These are phyloP conservation scores for Sylvicapra grimmia DNA, from an alignment of 2,113 vertebrate species.

Conservation along the genomic window DNA sequence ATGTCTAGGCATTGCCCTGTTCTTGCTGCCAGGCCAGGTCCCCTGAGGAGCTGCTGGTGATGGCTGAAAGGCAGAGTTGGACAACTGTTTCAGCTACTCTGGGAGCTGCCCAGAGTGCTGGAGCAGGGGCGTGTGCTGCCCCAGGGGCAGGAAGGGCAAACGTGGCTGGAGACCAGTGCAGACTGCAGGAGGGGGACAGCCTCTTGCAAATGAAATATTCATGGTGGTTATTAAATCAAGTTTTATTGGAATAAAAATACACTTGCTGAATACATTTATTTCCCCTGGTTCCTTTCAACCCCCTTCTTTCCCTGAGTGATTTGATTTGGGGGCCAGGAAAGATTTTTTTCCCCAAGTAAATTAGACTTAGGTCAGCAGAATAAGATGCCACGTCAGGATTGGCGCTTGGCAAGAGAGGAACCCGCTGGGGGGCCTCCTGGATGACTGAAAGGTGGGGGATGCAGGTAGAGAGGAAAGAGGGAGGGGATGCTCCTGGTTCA, in stretches of 20 bases:
- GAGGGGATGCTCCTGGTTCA: background rate
- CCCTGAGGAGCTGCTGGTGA: background rate
- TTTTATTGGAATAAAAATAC: slow-evolving; percentile 73
- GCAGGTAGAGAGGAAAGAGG: accelerated
- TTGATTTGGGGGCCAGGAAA: slow-evolving; percentile 62
- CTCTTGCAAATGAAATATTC: slow-evolving; percentile 64
- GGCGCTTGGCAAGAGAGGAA: background rate
- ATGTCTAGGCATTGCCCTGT: background rate
- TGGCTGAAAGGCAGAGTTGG: background rate
- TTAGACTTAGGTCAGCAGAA: slow-evolving; percentile 67
- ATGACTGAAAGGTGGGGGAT: too few relatives aligned
- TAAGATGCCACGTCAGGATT: background rate
- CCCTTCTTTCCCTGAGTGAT: slow-evolving; percentile 59
- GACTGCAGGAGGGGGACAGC: background rate
- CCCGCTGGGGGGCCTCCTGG: background rate
- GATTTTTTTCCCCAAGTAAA: slow-evolving; percentile 37
- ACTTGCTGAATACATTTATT: slow-evolving; percentile 63
- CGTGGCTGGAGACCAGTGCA: slow-evolving; percentile 22
- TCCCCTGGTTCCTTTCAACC: slow-evolving; percentile 64
- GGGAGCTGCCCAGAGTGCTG: background rate
- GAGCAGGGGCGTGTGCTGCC: background rate
- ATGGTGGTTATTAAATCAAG: slow-evolving; percentile 69
- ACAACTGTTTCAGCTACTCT: too few relatives aligned
- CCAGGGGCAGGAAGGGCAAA: background rate
- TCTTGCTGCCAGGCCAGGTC: background rate